Evolutionary conservation across 2,888 invertebrate genomes (phyloP), one percentile per base, ranked within the genome.

Genomic region (Ariolimax columbianus): DNA sequence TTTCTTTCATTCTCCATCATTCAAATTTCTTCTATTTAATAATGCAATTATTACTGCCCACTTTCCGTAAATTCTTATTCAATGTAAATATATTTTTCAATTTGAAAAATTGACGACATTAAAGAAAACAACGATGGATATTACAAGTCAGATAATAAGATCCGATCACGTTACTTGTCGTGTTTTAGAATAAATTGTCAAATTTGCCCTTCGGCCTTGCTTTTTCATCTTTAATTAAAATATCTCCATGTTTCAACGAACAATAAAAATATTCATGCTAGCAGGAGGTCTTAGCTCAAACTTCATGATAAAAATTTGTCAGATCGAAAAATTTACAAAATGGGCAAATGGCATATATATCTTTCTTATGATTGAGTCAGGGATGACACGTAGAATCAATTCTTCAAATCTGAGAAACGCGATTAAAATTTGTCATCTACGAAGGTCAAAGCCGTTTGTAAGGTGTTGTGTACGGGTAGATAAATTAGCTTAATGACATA

Each of bases 121-220:
- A 19, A 36, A 23, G 33, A 1, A 75, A 75, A 75, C 11, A 75
- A 30, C 30, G 7, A 47, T 9, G 47, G 4, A 75, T 26, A 75
- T 75, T 43, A 26, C 70, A 30, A 11, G 30, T 26, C 30, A n/a
- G 30, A 38, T 47, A 47, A 75, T 47, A 47, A 75, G 73, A 43
- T 47, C 33, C 73, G 6, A 75, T 75, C 47, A 40, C 30, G 23
- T 75, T 75, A 75, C 73, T 30, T 75, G 73, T 30, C 72, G 40
- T 72, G 72, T 72, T 30, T 38, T 38, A 75, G 43, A 75, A 75
- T 75, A 75, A 47, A 75, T 75, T 75, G 73, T 47, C 30, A 75
- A 43, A 47, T 47, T 47, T 17, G 73, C 30, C 47, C 43, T 43
- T 0, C 30, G 30, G 30, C n/a, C 47, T 30, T n/a, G 7, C 40